Evolutionary conservation across 2,888 invertebrate species (phyloP).

Genomic region (Tenthredo mesomela): DNA sequence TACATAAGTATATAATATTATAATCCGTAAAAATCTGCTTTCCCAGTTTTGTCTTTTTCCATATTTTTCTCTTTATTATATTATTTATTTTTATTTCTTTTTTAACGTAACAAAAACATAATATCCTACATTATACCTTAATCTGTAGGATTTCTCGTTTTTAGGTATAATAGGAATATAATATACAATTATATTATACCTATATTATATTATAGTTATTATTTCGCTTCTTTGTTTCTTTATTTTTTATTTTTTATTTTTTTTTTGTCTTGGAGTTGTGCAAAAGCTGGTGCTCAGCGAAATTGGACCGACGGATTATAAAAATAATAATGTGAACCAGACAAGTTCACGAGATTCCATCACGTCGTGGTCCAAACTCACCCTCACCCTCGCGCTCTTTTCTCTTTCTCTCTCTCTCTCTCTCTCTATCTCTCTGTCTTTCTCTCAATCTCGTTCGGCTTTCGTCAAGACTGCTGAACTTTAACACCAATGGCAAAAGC

Average conservation of each 20-base stretch:
- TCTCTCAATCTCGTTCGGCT: not conserved
- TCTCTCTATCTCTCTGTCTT: not conserved
- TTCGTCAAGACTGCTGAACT: slow-evolving; percentile 17
- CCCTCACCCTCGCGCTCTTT: not conserved
- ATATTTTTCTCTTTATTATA: not conserved
- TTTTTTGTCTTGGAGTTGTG: not conserved
- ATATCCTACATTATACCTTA: not conserved
- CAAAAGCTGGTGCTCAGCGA: slow-evolving; percentile 29
- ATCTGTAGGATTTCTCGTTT: not conserved
- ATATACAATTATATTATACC: no score
- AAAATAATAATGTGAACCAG: slow-evolving; percentile 43
- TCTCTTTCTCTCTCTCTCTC: not conserved
- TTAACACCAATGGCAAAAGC: not conserved
- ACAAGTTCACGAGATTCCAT: slow-evolving; percentile 35
- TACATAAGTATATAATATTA: no score
- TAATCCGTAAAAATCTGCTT: not conserved
- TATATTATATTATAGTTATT: not conserved
- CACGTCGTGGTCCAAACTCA: slow-evolving; percentile 2
- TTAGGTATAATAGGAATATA: no score
- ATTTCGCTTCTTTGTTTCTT: not conserved
- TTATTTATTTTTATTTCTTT: not conserved
- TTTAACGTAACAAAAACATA: no score
- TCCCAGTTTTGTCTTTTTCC: not conserved
- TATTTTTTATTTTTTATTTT: not conserved
- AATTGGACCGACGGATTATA: slow-evolving; percentile 44